Conservation (phyloP, 1,140 invertebrate genomes). For the Riptortus pedestris region DNA sequence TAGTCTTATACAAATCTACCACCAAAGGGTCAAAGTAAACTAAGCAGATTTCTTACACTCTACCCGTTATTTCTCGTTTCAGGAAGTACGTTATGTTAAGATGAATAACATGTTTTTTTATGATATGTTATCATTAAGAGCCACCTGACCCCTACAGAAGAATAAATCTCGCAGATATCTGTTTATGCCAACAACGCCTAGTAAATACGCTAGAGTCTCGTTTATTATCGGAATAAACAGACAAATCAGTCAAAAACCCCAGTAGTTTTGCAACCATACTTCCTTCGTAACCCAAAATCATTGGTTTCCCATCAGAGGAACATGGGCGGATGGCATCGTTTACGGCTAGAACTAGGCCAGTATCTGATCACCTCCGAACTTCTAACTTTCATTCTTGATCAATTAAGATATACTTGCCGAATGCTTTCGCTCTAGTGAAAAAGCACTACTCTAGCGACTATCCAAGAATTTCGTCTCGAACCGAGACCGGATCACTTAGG, state of each 20-base stretch:
- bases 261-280: too few relatives aligned
- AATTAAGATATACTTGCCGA: conserved; percentile 75
- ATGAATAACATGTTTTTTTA: conserved; percentile 82
- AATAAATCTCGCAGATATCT: conserved; percentile 36
- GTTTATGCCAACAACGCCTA: conserved; percentile 40
- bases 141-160: conserved; percentile 59
- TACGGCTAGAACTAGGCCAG: conserved; percentile 78
- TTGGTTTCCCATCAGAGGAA: too few relatives aligned
- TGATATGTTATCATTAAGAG: too few relatives aligned
- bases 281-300: too few relatives aligned
- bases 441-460: conserved; percentile 66
- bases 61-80: too few relatives aligned
- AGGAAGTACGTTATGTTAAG: too few relatives aligned
- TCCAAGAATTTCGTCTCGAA: conserved; percentile 72
- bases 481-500: conserved; percentile 70
- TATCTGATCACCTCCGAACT: conserved; percentile 61
- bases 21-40: too few relatives aligned
- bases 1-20: too few relatives aligned
- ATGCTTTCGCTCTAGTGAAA: conserved; percentile 61
- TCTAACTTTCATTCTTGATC: conserved; percentile 76
- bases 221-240: conserved; percentile 73
- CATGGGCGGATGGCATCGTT: too few relatives aligned
- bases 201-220: conserved; percentile 63
- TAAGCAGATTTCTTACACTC: too few relatives aligned
- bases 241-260: conserved; percentile 72